Percentiles rank a stretch among this genome's conserved stretches.
Evolutionary conservation across 2,113 vertebrate species (phyloP).

Genomic region (Oenanthe melanoleuca): DNA sequence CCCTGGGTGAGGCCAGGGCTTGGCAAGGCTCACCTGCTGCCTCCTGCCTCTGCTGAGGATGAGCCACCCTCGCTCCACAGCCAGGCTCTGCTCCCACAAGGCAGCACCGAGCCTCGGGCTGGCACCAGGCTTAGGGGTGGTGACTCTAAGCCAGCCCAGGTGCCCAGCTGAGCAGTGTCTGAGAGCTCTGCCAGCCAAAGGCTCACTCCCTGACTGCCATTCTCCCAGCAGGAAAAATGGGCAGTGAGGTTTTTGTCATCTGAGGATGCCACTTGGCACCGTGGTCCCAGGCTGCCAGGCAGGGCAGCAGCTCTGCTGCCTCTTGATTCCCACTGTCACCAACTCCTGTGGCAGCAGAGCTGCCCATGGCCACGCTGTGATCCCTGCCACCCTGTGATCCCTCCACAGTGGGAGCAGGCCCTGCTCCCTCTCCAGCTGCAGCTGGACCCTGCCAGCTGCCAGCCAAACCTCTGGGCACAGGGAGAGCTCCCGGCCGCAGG

Average conservation of each 20-base stretch:
- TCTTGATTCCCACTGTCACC: background rate
- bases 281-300: background rate
- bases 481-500: background rate
- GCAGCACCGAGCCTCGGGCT: rapidly evolving
- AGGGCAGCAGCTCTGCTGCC: background rate
- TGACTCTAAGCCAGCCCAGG: background rate
- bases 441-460: conserved; percentile 3
- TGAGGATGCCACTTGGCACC: background rate
- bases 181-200: background rate
- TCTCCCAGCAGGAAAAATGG: background rate
- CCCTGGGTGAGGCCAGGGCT: background rate
- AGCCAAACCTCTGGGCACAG: background rate
- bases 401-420: background rate
- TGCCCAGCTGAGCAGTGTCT: background rate
- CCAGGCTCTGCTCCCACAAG: rapidly evolving
- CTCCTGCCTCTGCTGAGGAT: background rate
- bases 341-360: background rate
- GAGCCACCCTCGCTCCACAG: background rate
- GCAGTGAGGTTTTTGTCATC: background rate
- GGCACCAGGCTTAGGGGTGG: background rate
- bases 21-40: background rate
- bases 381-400: background rate
- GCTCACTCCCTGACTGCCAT: rapidly evolving
- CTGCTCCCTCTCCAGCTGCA: background rate
- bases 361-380: background rate